A percentile compares a stretch with the other conserved stretches of the same genome.
These are phyloP conservation scores for Urocynchramus pylzowi DNA, from an alignment of 2,113 vertebrate genomes.

Conservation along the genomic window DNA sequence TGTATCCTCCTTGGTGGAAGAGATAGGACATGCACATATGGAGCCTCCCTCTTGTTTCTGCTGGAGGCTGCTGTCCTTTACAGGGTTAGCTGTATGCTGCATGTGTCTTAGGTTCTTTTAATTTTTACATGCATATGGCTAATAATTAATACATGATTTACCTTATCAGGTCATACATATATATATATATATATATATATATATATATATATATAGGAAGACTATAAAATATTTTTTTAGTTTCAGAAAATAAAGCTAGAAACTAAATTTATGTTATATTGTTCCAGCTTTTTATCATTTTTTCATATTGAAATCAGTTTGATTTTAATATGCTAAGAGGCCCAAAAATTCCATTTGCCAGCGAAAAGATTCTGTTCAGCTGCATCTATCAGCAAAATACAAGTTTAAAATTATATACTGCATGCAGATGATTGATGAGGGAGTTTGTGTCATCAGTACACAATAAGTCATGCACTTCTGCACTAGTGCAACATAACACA, in stretches of 20 bases:
- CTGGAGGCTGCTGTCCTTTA: neutral
- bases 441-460: neutral
- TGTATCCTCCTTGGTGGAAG: neutral
- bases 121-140: neutral
- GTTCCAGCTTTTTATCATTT: neutral
- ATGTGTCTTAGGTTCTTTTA: neutral
- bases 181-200: too few relatives aligned
- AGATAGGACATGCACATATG: neutral
- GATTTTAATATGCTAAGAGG: neutral
- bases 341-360: neutral
- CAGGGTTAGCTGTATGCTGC: neutral
- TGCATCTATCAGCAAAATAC: neutral
- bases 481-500: neutral
- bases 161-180: neutral
- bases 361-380: neutral
- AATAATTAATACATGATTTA: neutral
- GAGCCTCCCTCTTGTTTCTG: neutral
- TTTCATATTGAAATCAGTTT: neutral
- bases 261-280: neutral
- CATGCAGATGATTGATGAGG: neutral
- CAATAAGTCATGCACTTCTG: neutral
- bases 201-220: neutral
- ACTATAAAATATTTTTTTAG: neutral
- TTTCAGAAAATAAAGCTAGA: neutral
- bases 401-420: neutral